These are phyloP conservation scores for Silvanus unidentatus DNA, from an alignment of 2,888 invertebrate species.

Conservation along the genomic window DNA sequence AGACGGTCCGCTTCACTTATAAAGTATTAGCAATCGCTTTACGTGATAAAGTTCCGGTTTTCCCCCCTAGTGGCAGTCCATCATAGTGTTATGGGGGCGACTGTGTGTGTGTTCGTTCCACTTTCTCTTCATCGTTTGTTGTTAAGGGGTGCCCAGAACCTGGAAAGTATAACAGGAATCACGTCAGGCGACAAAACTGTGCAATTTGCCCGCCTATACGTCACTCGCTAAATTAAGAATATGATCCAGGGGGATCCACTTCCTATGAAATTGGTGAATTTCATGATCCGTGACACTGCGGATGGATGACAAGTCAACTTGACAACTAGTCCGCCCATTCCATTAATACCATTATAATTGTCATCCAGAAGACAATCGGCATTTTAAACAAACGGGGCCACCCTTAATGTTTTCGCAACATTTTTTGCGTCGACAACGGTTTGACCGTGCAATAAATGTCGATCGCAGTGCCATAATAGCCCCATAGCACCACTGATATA, in stretches of 20 bases:
- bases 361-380: too few relatives aligned
- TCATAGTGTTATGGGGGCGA: constrained; percentile 33
- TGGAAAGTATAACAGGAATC: constrained; percentile 30
- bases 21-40: constrained; percentile 47
- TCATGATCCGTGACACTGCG: not conserved
- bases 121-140: not conserved
- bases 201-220: constrained; percentile 39
- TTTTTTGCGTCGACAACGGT: too few relatives aligned
- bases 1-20: constrained; percentile 47
- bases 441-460: too few relatives aligned
- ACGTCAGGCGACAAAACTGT: constrained; percentile 44
- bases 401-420: too few relatives aligned
- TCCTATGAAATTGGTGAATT: too few relatives aligned
- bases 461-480: too few relatives aligned
- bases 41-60: constrained; percentile 41
- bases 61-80: constrained; percentile 38
- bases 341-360: too few relatives aligned
- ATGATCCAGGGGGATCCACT: constrained; percentile 32
- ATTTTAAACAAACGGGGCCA: too few relatives aligned
- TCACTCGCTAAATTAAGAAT: constrained; percentile 45
- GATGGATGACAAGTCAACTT: constrained; percentile 4
- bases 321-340: constrained; percentile 11
- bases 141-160: constrained; percentile 13
- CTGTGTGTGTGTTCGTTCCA: constrained; percentile 5
- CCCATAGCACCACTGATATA: too few relatives aligned